Base-by-base conservation (phyloP, 2,113 vertebrate species). In the Riparia riparia region DNA sequence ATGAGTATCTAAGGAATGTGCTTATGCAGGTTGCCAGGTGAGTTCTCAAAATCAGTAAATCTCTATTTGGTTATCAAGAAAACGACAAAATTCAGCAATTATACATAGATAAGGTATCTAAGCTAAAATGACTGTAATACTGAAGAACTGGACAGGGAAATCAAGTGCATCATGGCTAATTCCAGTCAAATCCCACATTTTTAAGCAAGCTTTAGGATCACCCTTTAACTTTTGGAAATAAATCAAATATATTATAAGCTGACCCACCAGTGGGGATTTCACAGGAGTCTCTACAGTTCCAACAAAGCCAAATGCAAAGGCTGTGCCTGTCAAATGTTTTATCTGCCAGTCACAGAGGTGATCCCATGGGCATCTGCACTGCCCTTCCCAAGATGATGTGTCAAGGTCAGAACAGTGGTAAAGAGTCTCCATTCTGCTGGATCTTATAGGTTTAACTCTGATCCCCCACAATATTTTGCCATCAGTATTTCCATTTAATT, bases 381-480 rank as follows among this genome's bases (percentile, higher is more conserved):
- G 61, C 39, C 54, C 32, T 74, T 63, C 24, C 39, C 0, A 0
- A 54, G 44, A n/a, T 17, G 21, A 16, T 44, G 12, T 29, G n/a
- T 25, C 47, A 54, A 64, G 29, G 28, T 60, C 49, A 66, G 47
- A 89, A 41, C 1, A 61, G 17, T 18, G 25, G 31, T 7, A 39
- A 63, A 86, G 14, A 39, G 8, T 18, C 29, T 83, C 63, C 44
- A 17, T 5, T 87, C 49, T 41, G 9, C 11, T 57, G 47, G 39
- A 14, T 70, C 86, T 77, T 51, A 50, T 5, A 41, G 8, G 12
- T 44, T 54, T 37, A 70, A 34, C 13, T 81, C 42, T 41, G 21
- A 63, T 34, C 25, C 17, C 39, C 21, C 12, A 19, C 24, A 56
- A 31, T 28, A 72, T 73, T 69, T 82, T 82, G 12, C n/a, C 41